phyloP scores from a whole-genome alignment of 1,140 invertebrate species.

The Pogonognathellus flavescens region DNA sequence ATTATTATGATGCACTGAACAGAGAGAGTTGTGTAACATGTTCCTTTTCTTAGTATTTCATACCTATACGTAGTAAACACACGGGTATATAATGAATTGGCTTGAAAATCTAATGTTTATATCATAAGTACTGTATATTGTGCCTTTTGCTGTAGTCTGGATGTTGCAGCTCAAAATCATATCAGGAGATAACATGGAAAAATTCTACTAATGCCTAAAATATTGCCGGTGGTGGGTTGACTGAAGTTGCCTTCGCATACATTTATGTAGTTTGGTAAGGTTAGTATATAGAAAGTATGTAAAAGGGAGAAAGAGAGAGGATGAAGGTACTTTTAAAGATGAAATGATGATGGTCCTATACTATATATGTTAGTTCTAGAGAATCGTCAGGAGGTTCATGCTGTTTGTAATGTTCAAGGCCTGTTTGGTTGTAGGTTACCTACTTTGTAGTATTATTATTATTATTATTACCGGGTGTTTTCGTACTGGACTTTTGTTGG shows the following conservation, averaged over 20 bases:
- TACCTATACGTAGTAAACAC: no score
- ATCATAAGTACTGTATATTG: not conserved
- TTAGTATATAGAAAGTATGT: not conserved
- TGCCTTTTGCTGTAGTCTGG: not conserved
- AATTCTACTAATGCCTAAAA: not conserved
- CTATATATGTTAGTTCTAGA: not conserved
- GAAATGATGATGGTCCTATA: not conserved
- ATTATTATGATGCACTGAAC: not conserved
- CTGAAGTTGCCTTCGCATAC: slow-evolving; percentile 13
- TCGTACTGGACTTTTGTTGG: not conserved
- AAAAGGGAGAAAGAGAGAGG: not conserved
- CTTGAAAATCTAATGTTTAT: no score
- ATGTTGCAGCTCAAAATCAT: not conserved
- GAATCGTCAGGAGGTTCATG: not conserved
- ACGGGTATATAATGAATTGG: no score
- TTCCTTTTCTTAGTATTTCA: not conserved
- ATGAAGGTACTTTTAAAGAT: not conserved
- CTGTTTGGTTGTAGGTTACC: not conserved
- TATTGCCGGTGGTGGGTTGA: not conserved
- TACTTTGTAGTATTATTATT: not conserved
- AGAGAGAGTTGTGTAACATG: slow-evolving; percentile 17
- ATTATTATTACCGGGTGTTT: not conserved
- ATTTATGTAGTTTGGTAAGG: slow-evolving; percentile 6
- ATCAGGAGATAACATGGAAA: not conserved
- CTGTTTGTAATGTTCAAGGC: slow-evolving; percentile 23